Evolutionary conservation across 2,888 invertebrate species (phyloP), one percentile per base, ranked within the genome.

Genomic region (Gasteruption jaculator): DNA sequence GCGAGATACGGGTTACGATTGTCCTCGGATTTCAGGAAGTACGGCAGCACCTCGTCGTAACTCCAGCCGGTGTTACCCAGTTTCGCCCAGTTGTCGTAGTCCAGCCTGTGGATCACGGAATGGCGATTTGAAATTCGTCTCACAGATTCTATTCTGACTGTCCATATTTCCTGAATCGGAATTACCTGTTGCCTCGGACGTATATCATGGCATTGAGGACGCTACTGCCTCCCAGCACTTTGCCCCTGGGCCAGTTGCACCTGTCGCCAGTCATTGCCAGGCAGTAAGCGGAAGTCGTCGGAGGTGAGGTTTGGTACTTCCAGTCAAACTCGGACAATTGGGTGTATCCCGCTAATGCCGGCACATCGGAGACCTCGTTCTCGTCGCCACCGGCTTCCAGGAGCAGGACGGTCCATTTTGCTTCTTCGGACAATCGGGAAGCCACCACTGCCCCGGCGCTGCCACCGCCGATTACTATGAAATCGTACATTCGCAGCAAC

Each of bases 171-270:
- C 12, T 5, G 19, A 12, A 22, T n/a, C 14, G 15, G 24, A 43
- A 47, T 49, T 82, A 80, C 52, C 81, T 79, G 60, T 91, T 92
- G 38, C 93, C 93, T 37, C 94, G 78, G 8, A 91, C 84, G 72
- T 94, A 94, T 22, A 92, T 80, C 92, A 94, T 92, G 10, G 89
- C 89, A 67, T 93, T 93, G 1, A 92, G 78, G 2, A 90, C 88
- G 57, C 89, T 89, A 41, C 85, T 82, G 10, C 94, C 92, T 16
- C 92, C 92, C 15, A 93, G 77, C 12, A 87, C 91, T 69, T 91
- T 92, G 37, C 95, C 95, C 49, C 95, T 77, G 3, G 91, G 91
- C 91, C 91, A 91, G 71, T 89, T 89, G 70, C 91, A 91, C 46
- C 89, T 77, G 66, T 88, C 88, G 1, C 86, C 88, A 50, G 83